Percentiles rank a stretch among this genome's conserved stretches.
These are phyloP conservation scores for Brassicogethes aeneus DNA, from an alignment of 2,888 invertebrate genomes.

Conservation along the genomic window DNA sequence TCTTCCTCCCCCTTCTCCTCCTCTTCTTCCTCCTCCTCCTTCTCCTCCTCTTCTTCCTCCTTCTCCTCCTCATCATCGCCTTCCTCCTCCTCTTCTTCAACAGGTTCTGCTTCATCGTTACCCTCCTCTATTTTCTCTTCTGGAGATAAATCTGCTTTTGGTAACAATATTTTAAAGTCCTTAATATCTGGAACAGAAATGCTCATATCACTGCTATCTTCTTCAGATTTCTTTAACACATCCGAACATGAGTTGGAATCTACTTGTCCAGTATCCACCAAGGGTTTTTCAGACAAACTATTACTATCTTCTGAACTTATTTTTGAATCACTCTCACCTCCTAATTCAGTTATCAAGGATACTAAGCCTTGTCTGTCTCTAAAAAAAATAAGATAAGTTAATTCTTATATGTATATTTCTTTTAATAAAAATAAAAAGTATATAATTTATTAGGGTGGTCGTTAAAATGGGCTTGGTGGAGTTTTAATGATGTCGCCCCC, in stretches of 20 bases:
- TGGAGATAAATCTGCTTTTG: not conserved
- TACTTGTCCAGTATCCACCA: slow-evolving; percentile 47
- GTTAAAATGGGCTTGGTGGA: too few species aligned
- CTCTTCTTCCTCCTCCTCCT: slow-evolving; percentile 17
- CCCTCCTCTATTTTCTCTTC: slow-evolving; percentile 14
- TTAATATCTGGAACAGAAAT: not conserved
- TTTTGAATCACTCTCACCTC: slow-evolving; percentile 61
- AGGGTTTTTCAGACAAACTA: slow-evolving; percentile 47
- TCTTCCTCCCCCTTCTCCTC: slow-evolving; percentile 20
- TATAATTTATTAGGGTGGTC: too few species aligned
- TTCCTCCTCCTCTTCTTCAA: slow-evolving; percentile 13
- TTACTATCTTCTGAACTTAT: slow-evolving; percentile 54
- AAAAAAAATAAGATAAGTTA: too few species aligned
- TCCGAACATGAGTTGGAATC: slow-evolving; percentile 21
- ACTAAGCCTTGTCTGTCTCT: slow-evolving; percentile 64
- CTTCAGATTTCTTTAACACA: slow-evolving; percentile 30
- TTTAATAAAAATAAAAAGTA: too few species aligned
- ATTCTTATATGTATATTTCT: not conserved
- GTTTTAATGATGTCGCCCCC: too few species aligned
- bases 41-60: slow-evolving; percentile 23
- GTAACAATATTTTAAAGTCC: not conserved
- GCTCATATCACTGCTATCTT: not conserved
- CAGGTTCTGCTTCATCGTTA: slow-evolving; percentile 15
- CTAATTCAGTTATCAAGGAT: slow-evolving; percentile 65
- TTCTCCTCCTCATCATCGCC: slow-evolving; percentile 17